These are phyloP conservation scores for Choloepus hoffmanni DNA, from an alignment of 2,113 vertebrate species.

Conservation along the genomic window DNA sequence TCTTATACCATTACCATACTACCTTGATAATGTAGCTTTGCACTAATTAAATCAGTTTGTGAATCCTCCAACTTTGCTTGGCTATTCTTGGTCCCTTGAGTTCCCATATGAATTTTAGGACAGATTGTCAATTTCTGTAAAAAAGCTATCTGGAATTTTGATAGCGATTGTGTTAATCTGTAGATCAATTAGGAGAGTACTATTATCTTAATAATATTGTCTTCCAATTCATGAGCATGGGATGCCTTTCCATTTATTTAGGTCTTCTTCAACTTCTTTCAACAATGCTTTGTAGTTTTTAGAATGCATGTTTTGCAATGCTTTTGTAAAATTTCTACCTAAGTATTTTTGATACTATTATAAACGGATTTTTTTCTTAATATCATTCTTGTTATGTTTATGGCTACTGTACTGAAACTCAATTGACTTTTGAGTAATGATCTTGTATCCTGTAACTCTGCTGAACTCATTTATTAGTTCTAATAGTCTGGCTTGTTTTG, in stretches of 20 bases:
- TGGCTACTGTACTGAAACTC: neutral
- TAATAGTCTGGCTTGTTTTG: neutral
- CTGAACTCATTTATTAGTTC: neutral
- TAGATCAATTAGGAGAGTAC: neutral
- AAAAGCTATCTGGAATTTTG: neutral
- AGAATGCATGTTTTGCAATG: neutral
- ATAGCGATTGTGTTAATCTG: neutral
- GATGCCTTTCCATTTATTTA: neutral
- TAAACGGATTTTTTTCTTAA: neutral
- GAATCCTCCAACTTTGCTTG: neutral
- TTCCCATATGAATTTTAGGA: slow-evolving; percentile 3
- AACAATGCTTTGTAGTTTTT: neutral
- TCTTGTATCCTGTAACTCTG: neutral
- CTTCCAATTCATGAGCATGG: neutral
- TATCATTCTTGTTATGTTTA: neutral
- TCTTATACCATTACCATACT: neutral
- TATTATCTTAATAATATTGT: neutral
- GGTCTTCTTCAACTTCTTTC: neutral
- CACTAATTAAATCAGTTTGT: neutral
- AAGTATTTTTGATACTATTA: neutral
- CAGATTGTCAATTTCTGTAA: neutral
- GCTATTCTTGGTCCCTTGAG: neutral
- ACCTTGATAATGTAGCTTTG: neutral
- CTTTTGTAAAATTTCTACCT: neutral
- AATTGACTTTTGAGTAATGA: neutral